Evolutionary conservation across 2,113 vertebrate genomes (phyloP).

Genomic region (Phalacrocorax pelagicus): DNA sequence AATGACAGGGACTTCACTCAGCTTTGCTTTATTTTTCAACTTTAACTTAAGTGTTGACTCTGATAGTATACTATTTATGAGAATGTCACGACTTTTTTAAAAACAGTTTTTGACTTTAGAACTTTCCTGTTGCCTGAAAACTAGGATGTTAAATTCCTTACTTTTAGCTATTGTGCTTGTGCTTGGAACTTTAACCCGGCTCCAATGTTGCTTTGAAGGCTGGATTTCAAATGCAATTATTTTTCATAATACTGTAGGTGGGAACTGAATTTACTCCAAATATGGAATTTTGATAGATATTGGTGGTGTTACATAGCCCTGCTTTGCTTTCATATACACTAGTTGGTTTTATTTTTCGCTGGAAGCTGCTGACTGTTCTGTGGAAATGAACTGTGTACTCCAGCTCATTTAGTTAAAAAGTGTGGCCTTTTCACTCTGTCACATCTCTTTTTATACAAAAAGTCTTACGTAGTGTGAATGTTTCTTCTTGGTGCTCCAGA

Average conservation of each 20-base stretch:
- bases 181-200: background rate
- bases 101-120: background rate
- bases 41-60: background rate
- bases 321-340: background rate
- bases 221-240: background rate
- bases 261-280: background rate
- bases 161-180: background rate
- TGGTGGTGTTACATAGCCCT: background rate
- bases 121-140: background rate
- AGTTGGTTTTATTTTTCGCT: background rate
- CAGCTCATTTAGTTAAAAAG: background rate
- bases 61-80: background rate
- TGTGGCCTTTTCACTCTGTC: background rate
- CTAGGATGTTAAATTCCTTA: background rate
- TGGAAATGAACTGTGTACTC: background rate
- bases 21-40: background rate
- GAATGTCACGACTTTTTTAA: background rate
- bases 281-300: background rate
- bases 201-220: background rate
- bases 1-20: background rate
- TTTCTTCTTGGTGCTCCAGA: background rate
- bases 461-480: background rate
- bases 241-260: background rate
- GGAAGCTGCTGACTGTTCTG: background rate
- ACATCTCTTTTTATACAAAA: background rate